phyloP scores from a whole-genome alignment of 2,113 vertebrate species.

The Caranx ignobilis region DNA sequence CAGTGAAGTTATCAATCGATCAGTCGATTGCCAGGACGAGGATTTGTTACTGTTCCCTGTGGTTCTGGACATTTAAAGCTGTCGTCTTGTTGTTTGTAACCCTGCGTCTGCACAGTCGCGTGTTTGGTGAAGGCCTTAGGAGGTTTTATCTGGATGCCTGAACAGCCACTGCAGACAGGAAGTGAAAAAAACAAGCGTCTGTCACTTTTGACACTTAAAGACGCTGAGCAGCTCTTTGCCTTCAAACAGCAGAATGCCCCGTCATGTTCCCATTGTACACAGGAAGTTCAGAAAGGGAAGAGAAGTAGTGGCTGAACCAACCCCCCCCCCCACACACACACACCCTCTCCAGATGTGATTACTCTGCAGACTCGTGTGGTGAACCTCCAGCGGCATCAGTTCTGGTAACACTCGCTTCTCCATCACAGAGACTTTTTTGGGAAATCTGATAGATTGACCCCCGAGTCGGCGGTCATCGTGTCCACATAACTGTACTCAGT shows the following conservation, averaged over 20 bases:
- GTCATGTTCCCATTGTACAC: constrained; percentile 6
- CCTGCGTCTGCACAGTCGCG: not conserved
- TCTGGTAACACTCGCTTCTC: not conserved
- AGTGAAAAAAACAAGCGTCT: constrained; percentile 35
- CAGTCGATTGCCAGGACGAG: too few relatives aligned
- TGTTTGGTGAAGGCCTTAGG: not conserved
- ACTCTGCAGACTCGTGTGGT: constrained; percentile 31
- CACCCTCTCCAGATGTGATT: constrained; percentile 31
- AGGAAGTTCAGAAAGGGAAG: constrained; percentile 56
- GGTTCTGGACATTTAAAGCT: not conserved
- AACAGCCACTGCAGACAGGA: constrained; percentile 35
- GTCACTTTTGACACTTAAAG: constrained; percentile 1
- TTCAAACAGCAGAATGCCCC: constrained; percentile 10
- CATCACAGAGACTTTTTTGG: not conserved
- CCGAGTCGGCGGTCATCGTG: not conserved
- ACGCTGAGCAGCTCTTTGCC: not conserved
- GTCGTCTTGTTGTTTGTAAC: not conserved
- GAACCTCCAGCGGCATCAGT: not conserved
- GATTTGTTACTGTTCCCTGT: not conserved
- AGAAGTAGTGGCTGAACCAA: constrained; percentile 33
- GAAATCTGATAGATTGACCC: not conserved
- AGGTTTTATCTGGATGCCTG: not conserved
- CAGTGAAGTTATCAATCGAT: not conserved
- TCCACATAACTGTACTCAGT: not conserved
- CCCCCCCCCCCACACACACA: too few relatives aligned